Percentiles rank a stretch among this genome's conserved stretches.
phyloP scores from a whole-genome alignment of 1,140 invertebrate species.

The Platyura marginata region DNA sequence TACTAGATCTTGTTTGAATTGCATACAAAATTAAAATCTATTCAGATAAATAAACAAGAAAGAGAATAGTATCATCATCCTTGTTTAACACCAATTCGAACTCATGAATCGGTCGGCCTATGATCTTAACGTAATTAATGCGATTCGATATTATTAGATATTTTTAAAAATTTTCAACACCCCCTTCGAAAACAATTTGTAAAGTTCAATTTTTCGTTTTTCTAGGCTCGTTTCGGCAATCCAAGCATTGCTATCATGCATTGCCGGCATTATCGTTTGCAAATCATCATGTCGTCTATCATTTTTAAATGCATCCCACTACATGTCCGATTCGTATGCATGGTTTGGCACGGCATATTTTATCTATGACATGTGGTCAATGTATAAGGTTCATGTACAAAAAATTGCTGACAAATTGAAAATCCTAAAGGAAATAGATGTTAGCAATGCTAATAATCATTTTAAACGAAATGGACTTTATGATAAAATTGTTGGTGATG shows the following conservation, averaged over 20 bases:
- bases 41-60: too few species aligned
- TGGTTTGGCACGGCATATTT: conserved; percentile 62
- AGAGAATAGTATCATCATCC: too few species aligned
- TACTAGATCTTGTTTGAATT: too few species aligned
- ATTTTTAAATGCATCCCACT: conserved; percentile 41
- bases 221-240: conserved; percentile 43
- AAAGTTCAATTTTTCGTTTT: conserved; percentile 6
- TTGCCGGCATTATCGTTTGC: conserved; percentile 40
- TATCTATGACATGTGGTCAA: conserved; percentile 54
- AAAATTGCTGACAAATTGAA: conserved; percentile 18
- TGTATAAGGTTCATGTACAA: conserved; percentile 38
- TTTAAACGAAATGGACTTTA: conserved; percentile 12
- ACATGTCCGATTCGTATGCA: conserved; percentile 49
- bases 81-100: too few species aligned
- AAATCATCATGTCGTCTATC: conserved; percentile 40
- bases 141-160: not conserved
- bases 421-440: not conserved
- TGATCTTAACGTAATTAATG: too few species aligned
- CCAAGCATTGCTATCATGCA: conserved; percentile 41
- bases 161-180: not conserved
- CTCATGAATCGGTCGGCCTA: too few species aligned
- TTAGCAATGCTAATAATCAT: too few species aligned
- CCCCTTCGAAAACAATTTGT: too few species aligned
- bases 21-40: too few species aligned
- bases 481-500: conserved; percentile 7